phyloP scores from a whole-genome alignment of 2,888 invertebrate genomes.

The Gisinianus flammeolus region DNA sequence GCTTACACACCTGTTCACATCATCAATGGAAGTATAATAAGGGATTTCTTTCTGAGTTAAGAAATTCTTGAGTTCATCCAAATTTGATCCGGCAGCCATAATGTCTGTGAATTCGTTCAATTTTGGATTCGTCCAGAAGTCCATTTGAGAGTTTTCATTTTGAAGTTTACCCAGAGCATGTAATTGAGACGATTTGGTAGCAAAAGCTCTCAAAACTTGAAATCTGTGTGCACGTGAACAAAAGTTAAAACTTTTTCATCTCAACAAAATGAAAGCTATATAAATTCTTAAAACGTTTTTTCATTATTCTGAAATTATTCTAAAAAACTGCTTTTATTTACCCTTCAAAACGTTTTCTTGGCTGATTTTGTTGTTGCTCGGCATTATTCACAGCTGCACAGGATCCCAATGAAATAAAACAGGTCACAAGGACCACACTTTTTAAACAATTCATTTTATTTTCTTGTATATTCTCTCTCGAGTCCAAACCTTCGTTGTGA shows the following conservation, averaged over 20 bases:
- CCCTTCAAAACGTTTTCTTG: too few relatives aligned
- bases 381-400: too few relatives aligned
- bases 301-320: neutral
- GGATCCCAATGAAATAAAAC: neutral
- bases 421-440: neutral
- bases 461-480: too few relatives aligned
- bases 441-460: too few relatives aligned
- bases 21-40: slow-evolving; percentile 10
- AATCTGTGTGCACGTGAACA: neutral
- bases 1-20: slow-evolving; percentile 16
- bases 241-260: neutral
- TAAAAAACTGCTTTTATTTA: too few relatives aligned
- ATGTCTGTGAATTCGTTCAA: slow-evolving; percentile 15
- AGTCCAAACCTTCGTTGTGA: too few relatives aligned
- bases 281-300: neutral
- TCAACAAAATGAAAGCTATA: neutral
- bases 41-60: slow-evolving; percentile 1
- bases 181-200: neutral
- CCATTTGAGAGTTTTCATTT: slow-evolving; percentile 6
- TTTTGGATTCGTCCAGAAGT: slow-evolving; percentile 35
- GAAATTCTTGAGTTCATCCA: neutral
- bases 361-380: too few relatives aligned
- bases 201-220: slow-evolving; percentile 22
- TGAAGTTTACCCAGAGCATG: neutral
- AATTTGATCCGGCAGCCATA: slow-evolving; percentile 13